Evolutionary conservation across 2,888 invertebrate genomes (phyloP).

Genomic region (Limenitis camilla): DNA sequence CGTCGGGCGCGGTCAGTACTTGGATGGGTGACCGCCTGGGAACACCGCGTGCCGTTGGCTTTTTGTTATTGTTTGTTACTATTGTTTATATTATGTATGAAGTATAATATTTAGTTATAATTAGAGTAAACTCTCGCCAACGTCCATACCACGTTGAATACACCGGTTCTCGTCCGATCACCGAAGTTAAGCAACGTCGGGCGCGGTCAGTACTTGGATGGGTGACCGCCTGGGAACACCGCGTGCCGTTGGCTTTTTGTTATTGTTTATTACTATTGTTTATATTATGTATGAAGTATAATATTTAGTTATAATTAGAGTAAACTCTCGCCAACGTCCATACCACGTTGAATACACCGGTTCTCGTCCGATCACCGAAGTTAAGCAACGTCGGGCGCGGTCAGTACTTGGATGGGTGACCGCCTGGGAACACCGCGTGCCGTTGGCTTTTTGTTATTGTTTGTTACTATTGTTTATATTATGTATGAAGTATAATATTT

Average conservation of each 20-base stretch:
- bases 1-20: constrained; percentile 65
- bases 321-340: constrained; percentile 37
- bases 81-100: no score
- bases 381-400: constrained; percentile 65
- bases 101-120: no score
- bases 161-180: constrained; percentile 29
- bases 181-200: constrained; percentile 40
- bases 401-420: constrained; percentile 65
- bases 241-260: constrained; percentile 41
- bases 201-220: constrained; percentile 52
- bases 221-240: constrained; percentile 50
- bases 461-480: no score
- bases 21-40: constrained; percentile 56
- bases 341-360: constrained; percentile 65
- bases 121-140: no score
- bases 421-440: constrained; percentile 45
- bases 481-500: no score
- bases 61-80: no score
- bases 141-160: neutral
- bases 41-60: constrained; percentile 44
- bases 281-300: no score
- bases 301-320: no score
- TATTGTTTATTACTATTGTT: neutral
- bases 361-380: constrained; percentile 69
- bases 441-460: constrained; percentile 41